Conservation (phyloP, 2,888 invertebrate species). For the Escarpia spicata region DNA sequence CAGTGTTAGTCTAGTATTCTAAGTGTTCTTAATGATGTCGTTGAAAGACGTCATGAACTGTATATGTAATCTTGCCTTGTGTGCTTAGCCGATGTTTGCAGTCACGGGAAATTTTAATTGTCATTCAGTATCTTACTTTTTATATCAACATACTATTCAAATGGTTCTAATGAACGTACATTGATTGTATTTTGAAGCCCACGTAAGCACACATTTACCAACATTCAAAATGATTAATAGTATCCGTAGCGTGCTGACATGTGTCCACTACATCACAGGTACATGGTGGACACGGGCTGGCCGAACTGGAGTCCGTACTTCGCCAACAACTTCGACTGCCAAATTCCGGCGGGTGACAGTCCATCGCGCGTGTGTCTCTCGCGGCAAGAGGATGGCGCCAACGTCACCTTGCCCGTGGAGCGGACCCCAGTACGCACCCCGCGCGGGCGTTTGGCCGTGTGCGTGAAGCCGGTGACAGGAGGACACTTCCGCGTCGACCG, state of each 20-base stretch:
- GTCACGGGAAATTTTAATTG: background rate
- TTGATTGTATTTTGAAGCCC: background rate
- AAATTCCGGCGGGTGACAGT: conserved; percentile 3
- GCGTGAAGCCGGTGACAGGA: conserved; percentile 33
- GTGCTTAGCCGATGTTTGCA: background rate
- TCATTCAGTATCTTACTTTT: background rate
- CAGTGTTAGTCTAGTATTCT: background rate
- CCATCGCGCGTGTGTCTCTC: background rate
- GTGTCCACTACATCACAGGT: background rate
- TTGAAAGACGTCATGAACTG: background rate
- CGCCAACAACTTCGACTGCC: conserved; percentile 31
- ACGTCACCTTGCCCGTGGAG: background rate
- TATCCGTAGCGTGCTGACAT: background rate
- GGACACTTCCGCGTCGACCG: conserved; percentile 17
- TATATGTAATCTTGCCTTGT: background rate
- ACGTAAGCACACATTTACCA: background rate
- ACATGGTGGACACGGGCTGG: conserved; percentile 31
- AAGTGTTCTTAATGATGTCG: background rate
- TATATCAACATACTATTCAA: background rate
- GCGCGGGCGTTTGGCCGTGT: conserved; percentile 24
- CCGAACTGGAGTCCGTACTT: conserved; percentile 36
- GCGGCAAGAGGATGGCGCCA: background rate
- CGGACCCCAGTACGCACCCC: background rate
- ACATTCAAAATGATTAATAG: background rate
- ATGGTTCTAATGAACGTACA: background rate